These are phyloP conservation scores for Ruditapes philippinarum DNA, from an alignment of 1,140 invertebrate species.

Conservation along the genomic window DNA sequence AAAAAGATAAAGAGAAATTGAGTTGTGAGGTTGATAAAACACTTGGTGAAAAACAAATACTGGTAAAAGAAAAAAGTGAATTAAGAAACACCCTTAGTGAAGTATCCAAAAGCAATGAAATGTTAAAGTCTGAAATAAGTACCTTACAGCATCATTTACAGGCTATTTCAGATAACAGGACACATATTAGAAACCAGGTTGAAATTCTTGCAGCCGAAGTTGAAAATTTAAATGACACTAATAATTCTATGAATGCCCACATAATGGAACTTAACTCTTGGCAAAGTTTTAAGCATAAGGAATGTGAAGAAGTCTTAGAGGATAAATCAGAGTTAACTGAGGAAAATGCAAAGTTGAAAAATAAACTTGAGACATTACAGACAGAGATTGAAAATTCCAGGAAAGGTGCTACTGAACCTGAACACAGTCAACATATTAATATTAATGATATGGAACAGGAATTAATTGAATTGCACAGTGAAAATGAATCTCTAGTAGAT, in stretches of 20 bases:
- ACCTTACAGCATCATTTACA: constrained; percentile 26
- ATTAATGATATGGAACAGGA: constrained; percentile 30
- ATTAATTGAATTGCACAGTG: constrained; percentile 2
- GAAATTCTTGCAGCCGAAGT: constrained; percentile 63
- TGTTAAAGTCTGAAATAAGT: constrained; percentile 1
- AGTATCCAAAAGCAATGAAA: background rate
- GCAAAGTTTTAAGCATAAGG: background rate
- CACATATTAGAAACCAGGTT: constrained; percentile 57
- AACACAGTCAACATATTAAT: background rate
- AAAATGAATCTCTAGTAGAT: constrained; percentile 52
- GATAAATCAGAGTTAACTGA: background rate
- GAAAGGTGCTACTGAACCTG: background rate
- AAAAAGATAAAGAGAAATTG: background rate
- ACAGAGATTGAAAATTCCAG: background rate
- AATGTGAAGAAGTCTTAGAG: background rate
- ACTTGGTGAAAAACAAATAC: background rate
- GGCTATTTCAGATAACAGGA: constrained; percentile 39
- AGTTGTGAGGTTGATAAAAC: background rate
- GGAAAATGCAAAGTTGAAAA: background rate
- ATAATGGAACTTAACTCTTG: background rate
- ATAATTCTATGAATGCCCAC: background rate
- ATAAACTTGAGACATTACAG: background rate
- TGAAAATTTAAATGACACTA: constrained; percentile 25
- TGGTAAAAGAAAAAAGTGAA: constrained; percentile 18
- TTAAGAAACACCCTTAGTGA: background rate